Evolutionary conservation across 2,113 vertebrate genomes (phyloP).

Genomic region (Tauraco erythrolophus): DNA sequence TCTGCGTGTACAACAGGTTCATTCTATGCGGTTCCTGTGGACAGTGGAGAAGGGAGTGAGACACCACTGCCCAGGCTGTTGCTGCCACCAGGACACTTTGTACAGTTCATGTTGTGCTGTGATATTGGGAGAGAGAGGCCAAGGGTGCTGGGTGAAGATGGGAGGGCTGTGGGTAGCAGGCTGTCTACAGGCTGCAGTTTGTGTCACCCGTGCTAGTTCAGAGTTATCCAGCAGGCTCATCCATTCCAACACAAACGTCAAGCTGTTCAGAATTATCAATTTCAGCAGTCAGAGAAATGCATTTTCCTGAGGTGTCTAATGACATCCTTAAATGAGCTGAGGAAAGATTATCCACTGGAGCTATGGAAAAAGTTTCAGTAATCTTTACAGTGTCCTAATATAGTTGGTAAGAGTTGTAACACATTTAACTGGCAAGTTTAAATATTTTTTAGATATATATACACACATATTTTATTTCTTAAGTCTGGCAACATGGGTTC

Average conservation of each 20-base stretch:
- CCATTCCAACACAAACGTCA: background rate
- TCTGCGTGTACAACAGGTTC: rapidly evolving
- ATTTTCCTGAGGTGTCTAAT: conserved; percentile 27
- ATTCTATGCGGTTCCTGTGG: background rate
- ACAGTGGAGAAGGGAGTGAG: background rate
- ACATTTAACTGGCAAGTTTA: background rate
- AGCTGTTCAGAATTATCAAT: background rate
- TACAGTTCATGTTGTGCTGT: rapidly evolving
- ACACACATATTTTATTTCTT: background rate
- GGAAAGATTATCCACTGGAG: background rate
- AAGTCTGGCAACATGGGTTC: background rate
- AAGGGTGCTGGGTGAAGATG: background rate
- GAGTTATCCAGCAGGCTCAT: background rate
- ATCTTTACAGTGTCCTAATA: background rate
- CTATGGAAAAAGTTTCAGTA: background rate
- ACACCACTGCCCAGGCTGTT: background rate
- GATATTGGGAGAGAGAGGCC: background rate
- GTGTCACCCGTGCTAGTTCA: background rate
- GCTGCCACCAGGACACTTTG: background rate
- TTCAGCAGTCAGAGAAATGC: background rate
- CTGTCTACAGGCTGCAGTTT: background rate
- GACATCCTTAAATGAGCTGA: background rate
- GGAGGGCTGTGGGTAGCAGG: background rate
- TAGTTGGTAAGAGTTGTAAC: background rate
- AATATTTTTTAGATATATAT: background rate